These are phyloP conservation scores for Penaeus indicus DNA, from an alignment of 1,140 invertebrate species.

Conservation along the genomic window DNA sequence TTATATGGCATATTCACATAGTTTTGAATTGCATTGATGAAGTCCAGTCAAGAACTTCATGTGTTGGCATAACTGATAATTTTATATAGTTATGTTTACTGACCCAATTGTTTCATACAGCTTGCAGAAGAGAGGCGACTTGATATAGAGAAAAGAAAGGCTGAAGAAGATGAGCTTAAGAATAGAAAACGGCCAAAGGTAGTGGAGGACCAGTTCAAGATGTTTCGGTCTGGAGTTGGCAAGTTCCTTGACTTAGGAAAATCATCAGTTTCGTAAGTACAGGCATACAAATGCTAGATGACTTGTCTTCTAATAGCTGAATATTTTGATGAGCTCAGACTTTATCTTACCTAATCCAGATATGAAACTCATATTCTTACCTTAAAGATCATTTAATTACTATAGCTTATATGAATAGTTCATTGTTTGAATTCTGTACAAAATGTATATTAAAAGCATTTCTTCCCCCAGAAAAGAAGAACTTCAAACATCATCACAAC, in stretches of 20 bases:
- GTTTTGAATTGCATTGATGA: no score
- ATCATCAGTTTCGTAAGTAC: conserved; percentile 59
- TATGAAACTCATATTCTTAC: not conserved
- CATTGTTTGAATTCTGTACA: no score
- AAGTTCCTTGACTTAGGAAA: conserved; percentile 80
- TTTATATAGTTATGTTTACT: not conserved
- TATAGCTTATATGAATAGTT: conserved; percentile 2
- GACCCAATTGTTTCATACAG: conserved; percentile 69
- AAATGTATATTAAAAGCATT: not conserved
- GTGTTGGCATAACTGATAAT: not conserved
- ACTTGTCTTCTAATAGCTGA: not conserved
- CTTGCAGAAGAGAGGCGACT: conserved; percentile 79
- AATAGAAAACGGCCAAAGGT: conserved; percentile 72
- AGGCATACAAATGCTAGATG: not conserved
- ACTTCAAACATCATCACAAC: conserved; percentile 29
- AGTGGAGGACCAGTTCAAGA: conserved; percentile 76
- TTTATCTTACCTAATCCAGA: not conserved
- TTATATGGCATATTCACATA: no score
- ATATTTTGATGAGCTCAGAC: not conserved
- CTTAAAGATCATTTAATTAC: conserved; percentile 28
- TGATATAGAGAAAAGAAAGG: conserved; percentile 73
- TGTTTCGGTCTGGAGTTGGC: conserved; percentile 83
- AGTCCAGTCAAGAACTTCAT: no score
- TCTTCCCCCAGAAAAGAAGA: conserved; percentile 44
- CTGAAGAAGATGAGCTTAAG: conserved; percentile 72